A percentile compares a stretch with the other conserved stretches of the same genome.
These are phyloP conservation scores for Galleria mellonella DNA, from an alignment of 1,140 invertebrate species.

Conservation along the genomic window DNA sequence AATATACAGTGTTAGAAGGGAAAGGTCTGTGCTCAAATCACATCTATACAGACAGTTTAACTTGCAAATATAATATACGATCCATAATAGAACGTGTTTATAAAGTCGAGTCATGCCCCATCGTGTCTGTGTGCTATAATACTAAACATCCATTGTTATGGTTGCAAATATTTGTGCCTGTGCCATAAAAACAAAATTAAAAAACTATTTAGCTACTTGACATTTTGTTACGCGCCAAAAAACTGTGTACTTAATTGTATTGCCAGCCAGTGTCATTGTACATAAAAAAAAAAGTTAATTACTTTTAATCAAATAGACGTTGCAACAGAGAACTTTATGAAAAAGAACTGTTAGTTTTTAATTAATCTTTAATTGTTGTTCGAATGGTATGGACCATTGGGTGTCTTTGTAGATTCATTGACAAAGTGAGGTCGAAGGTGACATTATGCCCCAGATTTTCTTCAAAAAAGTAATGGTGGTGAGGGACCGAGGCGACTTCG, in stretches of 20 bases:
- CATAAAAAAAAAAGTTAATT: not conserved
- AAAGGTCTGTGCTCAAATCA: slow-evolving; percentile 36
- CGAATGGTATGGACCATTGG: slow-evolving; percentile 4
- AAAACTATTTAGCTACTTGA: not conserved
- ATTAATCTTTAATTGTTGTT: no score
- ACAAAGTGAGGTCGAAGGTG: slow-evolving; percentile 36
- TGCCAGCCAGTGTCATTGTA: slow-evolving; percentile 8
- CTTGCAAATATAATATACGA: no score
- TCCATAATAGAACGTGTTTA: no score
- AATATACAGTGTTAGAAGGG: slow-evolving; percentile 51
- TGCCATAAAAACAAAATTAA: not conserved
- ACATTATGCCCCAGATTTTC: slow-evolving; percentile 69
- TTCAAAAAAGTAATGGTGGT: slow-evolving; percentile 71
- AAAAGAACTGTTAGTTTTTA: no score
- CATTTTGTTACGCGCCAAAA: slow-evolving; percentile 7
- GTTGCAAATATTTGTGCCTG: not conserved
- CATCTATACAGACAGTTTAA: not conserved
- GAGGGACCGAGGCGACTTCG: slow-evolving; percentile 49
- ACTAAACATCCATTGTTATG: no score
- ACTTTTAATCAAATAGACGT: not conserved
- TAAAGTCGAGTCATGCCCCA: no score
- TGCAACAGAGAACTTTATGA: not conserved
- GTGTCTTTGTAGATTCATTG: slow-evolving; percentile 19
- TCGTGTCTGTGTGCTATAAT: no score
- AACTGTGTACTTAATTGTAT: not conserved